Percentiles rank a stretch among this genome's conserved stretches.
Evolutionary conservation across 2,797 vertebrate genomes (phyloP).

Genomic region (Spinus pinus): DNA sequence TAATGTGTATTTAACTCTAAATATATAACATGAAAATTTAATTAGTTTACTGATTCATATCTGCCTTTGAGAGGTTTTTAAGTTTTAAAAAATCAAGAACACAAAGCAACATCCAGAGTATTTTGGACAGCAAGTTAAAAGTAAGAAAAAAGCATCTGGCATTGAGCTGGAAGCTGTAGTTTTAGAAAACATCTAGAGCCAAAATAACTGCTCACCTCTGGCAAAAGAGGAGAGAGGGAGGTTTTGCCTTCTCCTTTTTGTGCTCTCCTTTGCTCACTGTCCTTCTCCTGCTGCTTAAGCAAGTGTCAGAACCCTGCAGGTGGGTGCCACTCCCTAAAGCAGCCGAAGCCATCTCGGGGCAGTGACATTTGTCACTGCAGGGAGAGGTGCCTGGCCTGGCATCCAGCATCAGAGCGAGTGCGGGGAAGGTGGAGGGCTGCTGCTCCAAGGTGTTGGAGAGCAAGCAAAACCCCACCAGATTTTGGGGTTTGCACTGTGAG

Average conservation of each 20-base stretch:
- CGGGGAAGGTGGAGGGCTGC: neutral
- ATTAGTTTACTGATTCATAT: neutral
- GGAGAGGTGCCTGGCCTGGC: neutral
- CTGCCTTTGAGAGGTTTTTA: neutral
- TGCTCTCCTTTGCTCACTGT: neutral
- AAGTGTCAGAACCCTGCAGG: neutral
- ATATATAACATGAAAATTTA: neutral
- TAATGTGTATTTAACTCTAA: neutral
- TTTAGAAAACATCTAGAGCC: neutral
- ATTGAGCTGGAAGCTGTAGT: neutral
- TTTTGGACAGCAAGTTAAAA: neutral
- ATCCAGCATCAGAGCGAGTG: no score
- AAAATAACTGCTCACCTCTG: neutral
- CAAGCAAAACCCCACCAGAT: neutral
- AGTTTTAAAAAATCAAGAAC: neutral
- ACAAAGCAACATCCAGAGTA: neutral
- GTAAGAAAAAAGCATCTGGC: neutral
- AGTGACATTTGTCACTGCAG: fast-evolving
- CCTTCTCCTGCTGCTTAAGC: neutral
- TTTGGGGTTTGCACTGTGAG: neutral
- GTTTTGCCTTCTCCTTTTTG: neutral
- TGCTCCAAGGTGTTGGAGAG: fast-evolving
- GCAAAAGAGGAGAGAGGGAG: neutral
- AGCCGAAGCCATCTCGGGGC: neutral
- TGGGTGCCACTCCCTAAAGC: neutral